These are phyloP conservation scores for Dipodomys spectabilis DNA, from an alignment of 2,113 vertebrate species.

Conservation along the genomic window DNA sequence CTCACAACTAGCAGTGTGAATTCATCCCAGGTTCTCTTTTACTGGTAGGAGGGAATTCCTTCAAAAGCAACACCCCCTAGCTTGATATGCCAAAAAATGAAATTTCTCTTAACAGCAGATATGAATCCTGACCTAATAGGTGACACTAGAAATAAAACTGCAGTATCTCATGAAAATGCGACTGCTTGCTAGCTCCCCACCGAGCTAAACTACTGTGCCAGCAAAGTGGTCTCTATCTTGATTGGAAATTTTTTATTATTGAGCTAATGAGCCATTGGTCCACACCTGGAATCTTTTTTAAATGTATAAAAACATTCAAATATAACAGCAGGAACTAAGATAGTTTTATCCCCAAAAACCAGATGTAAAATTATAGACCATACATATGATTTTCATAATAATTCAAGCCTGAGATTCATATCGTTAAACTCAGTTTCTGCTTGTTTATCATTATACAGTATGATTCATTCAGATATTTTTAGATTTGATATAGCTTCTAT, in stretches of 20 bases:
- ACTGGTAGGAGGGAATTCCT: conserved; percentile 65
- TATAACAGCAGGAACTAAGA: conserved; percentile 78
- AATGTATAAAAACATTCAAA: conserved; percentile 82
- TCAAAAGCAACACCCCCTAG: conserved; percentile 73
- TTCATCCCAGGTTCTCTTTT: conserved; percentile 42
- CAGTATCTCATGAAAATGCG: conserved; percentile 56
- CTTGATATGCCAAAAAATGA: conserved; percentile 60
- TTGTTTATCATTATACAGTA: conserved; percentile 18
- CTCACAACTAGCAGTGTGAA: conserved; percentile 4
- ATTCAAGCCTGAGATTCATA: conserved; percentile 69
- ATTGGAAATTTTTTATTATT: conserved; percentile 82
- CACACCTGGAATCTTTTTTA: conserved; percentile 81
- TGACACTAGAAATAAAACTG: conserved; percentile 76
- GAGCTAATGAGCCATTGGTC: conserved; percentile 83
- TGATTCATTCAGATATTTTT: conserved; percentile 55
- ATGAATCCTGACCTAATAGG: conserved; percentile 69
- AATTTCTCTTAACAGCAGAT: conserved; percentile 69
- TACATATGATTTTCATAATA: conserved; percentile 65
- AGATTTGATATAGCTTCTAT: conserved; percentile 77
- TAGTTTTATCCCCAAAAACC: conserved; percentile 30
- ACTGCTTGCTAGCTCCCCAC: conserved; percentile 47
- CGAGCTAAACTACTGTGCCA: conserved; percentile 63
- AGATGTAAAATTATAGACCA: conserved; percentile 64
- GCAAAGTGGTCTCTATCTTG: conserved; percentile 76
- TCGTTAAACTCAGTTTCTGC: conserved; percentile 81